A percentile compares a stretch with the other conserved stretches of the same genome.
Evolutionary conservation across 1,140 invertebrate species (phyloP).

Genomic region (Zaprionus vittiger): DNA sequence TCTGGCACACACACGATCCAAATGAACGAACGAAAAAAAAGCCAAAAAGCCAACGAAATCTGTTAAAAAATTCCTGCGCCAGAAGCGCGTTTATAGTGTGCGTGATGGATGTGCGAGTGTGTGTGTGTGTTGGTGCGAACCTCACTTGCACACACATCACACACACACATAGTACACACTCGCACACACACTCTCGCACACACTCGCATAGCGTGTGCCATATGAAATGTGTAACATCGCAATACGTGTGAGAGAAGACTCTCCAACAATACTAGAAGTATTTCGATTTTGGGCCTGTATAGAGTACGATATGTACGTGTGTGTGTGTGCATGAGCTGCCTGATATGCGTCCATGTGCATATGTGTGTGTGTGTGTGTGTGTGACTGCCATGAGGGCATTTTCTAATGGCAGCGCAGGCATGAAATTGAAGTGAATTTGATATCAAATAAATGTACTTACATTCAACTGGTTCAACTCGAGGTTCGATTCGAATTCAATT

Average conservation of each 20-base stretch:
- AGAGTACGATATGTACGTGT: conserved; percentile 18
- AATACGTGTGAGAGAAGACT: conserved; percentile 45
- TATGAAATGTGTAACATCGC: conserved; percentile 76
- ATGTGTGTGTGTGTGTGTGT: conserved; percentile 35
- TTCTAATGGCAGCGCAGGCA: conserved; percentile 63
- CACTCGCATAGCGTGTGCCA: conserved; percentile 63
- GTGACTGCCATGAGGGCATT: conserved; percentile 62
- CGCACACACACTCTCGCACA: conserved; percentile 22
- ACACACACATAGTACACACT: not conserved
- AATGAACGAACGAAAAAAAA: conserved; percentile 60
- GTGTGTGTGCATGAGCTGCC: conserved; percentile 41
- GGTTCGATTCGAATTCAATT: conserved; percentile 6
- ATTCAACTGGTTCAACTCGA: conserved; percentile 13
- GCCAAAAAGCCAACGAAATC: conserved; percentile 56
- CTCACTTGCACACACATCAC: conserved; percentile 32
- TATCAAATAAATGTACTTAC: conserved; percentile 65
- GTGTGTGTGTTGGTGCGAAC: conserved; percentile 8
- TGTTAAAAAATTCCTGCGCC: conserved; percentile 62
- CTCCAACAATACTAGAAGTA: conserved; percentile 55
- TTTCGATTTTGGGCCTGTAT: conserved; percentile 48
- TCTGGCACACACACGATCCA: conserved; percentile 54
- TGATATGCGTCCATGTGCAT: conserved; percentile 49
- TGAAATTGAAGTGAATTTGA: conserved; percentile 73
- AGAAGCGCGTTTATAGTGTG: conserved; percentile 34
- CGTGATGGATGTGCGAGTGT: not conserved